Base-by-base conservation (phyloP, 2,797 vertebrate species). In the Philypnodon macrostomus region DNA sequence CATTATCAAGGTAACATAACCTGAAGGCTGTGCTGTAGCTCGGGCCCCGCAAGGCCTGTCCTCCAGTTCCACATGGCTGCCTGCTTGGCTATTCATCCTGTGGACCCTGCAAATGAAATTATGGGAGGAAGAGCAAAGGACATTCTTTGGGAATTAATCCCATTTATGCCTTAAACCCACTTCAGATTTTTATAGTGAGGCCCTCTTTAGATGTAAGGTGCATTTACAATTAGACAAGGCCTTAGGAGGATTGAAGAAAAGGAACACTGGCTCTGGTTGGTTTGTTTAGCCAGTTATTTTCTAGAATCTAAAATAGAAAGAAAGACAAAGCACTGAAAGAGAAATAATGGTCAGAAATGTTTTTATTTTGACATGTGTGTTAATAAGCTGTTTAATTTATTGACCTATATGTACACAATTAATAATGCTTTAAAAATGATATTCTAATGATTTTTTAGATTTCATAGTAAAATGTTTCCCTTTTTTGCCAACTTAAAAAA, bases 71-170 rank as follows among this genome's bases (percentile, higher is more conserved):
- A 84, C 86, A 76, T 85, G 73, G 48, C 75, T 69, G 76, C 81
- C 84, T 85, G 85, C 78, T 88, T 89, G 83, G 77, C 83, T 86
- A 90, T 90, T 91, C 88, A 87, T 88, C 67, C 76, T 77, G 80
- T 84, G 79, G 85, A 87, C 78, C 79, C 80, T 83, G 73, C 78
- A 90, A 90, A 91, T 90, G 81, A 90, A 89, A 91, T 91, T 86
- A 89, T 74, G 73, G 76, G 70, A 89, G 84, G 81, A 88, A 90
- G 78, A 88, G 81, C 83, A 89, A 88, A 90, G 88, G 85, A 89
- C 85, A 86, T 87, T 89, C 85, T 91, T 84, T 80, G 79, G 84
- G 86, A 88, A 88, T 90, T 84, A 88, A 87, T 90, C 84, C 85
- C 80, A 87, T 90, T 90, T 86, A 87, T 87, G 81, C 81, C 77